Evolutionary conservation across 1,140 invertebrate species (phyloP).

Genomic region (Leptinotarsa lineolata): DNA sequence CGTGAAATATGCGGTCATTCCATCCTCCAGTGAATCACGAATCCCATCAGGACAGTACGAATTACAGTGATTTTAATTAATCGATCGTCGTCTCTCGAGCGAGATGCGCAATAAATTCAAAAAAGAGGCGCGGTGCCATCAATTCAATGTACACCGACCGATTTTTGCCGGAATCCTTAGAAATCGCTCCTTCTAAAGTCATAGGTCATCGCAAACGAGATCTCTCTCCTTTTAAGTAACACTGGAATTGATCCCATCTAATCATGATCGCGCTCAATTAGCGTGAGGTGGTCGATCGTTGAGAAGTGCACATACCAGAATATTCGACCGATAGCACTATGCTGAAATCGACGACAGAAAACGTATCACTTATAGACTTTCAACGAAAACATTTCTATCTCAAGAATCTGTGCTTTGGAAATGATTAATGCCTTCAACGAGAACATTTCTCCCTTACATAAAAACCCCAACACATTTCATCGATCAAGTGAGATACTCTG

Average conservation of each 20-base stretch:
- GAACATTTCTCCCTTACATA: no score
- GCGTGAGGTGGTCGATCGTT: no score
- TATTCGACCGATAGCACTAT: no score
- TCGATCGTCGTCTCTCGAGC: neutral
- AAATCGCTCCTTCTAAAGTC: slow-evolving; percentile 2
- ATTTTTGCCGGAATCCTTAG: slow-evolving; percentile 4
- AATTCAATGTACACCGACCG: neutral
- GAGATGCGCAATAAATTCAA: neutral
- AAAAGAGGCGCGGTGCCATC: slow-evolving; percentile 4
- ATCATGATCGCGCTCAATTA: neutral
- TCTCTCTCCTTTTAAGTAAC: slow-evolving; percentile 6
- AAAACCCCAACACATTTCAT: no score
- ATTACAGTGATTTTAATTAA: slow-evolving; percentile 1
- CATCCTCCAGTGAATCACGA: neutral
- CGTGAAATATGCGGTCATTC: neutral
- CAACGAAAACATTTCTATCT: no score
- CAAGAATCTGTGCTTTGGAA: no score
- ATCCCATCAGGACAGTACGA: neutral
- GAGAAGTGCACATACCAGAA: no score
- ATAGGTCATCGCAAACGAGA: neutral
- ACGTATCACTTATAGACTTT: no score
- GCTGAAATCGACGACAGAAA: no score
- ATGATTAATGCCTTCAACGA: no score
- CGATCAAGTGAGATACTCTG: no score
- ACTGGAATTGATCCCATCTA: neutral